Percentiles rank a stretch among this genome's conserved stretches.
Conservation (phyloP, 2,888 invertebrate species). For the Gari tellinella region DNA sequence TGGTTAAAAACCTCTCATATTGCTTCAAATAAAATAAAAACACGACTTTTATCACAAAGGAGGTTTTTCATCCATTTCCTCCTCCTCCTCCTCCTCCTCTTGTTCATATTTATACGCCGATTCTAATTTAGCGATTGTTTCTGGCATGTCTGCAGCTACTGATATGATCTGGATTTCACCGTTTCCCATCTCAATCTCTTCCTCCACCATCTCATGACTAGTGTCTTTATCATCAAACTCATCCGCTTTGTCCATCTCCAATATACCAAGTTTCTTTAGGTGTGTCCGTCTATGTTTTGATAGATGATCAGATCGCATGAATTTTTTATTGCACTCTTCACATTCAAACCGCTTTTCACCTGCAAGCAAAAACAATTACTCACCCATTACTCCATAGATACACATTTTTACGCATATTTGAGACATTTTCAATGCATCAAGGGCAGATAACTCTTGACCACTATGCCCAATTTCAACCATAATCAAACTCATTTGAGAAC, state of each 20-base stretch:
- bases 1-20: too few species aligned
- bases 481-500: too few species aligned
- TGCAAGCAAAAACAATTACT: conserved; percentile 44
- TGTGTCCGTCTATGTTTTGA: conserved; percentile 97
- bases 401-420: too few species aligned
- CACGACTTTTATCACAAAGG: too few species aligned
- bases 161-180: background rate
- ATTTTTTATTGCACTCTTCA: conserved; percentile 93
- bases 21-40: too few species aligned
- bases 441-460: too few species aligned
- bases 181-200: background rate
- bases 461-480: too few species aligned
- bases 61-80: background rate
- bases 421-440: too few species aligned
- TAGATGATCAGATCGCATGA: conserved; percentile 96
- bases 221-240: conserved; percentile 16
- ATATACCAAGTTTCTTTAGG: conserved; percentile 64
- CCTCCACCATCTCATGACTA: conserved; percentile 5
- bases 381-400: too few species aligned
- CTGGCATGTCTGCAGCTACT: background rate
- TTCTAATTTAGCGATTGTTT: background rate
- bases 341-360: conserved; percentile 96
- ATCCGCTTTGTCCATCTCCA: background rate
- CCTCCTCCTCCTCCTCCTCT: conserved; percentile 8
- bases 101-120: background rate